A percentile compares a stretch with the other conserved stretches of the same genome.
Conservation (phyloP, 2,888 invertebrate species). For the Hypselothyrea guttata region DNA sequence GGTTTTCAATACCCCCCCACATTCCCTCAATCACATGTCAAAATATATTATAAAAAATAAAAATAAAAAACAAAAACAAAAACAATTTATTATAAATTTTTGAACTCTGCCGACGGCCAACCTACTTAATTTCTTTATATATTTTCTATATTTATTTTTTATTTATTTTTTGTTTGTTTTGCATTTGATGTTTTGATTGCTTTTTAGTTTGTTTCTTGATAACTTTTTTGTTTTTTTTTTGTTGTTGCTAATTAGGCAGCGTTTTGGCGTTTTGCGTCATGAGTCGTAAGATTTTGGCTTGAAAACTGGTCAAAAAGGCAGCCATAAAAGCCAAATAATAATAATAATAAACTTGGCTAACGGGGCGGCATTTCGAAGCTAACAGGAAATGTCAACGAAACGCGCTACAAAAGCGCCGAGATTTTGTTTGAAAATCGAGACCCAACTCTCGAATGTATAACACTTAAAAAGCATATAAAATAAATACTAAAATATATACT, state of each 20-base stretch:
- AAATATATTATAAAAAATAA: neutral
- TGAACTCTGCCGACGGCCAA: constrained; percentile 52
- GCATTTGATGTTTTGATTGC: too few species aligned
- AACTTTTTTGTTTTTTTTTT: constrained; percentile 7
- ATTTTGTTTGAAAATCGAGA: neutral
- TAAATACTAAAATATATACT: neutral
- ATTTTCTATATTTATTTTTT: too few species aligned
- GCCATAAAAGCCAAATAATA: constrained; percentile 28
- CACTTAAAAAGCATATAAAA: neutral
- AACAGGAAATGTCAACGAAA: constrained; percentile 43
- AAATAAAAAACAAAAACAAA: constrained; percentile 29
- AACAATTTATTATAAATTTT: constrained; percentile 28
- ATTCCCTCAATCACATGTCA: neutral
- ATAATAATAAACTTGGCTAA: constrained; percentile 34
- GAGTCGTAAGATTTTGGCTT: constrained; percentile 28
- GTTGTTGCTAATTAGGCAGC: constrained; percentile 35
- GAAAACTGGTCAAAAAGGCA: constrained; percentile 43
- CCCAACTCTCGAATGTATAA: neutral
- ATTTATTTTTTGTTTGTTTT: constrained; percentile 14
- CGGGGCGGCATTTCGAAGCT: neutral
- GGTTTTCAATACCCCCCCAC: too few species aligned
- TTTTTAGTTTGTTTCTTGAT: constrained; percentile 7
- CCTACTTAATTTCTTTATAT: constrained; percentile 32
- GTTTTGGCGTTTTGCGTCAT: constrained; percentile 50
- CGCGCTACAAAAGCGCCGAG: constrained; percentile 6